These are phyloP conservation scores for Caenorhabditis zanzibari DNA, from an alignment of 2,888 invertebrate genomes.

Conservation along the genomic window DNA sequence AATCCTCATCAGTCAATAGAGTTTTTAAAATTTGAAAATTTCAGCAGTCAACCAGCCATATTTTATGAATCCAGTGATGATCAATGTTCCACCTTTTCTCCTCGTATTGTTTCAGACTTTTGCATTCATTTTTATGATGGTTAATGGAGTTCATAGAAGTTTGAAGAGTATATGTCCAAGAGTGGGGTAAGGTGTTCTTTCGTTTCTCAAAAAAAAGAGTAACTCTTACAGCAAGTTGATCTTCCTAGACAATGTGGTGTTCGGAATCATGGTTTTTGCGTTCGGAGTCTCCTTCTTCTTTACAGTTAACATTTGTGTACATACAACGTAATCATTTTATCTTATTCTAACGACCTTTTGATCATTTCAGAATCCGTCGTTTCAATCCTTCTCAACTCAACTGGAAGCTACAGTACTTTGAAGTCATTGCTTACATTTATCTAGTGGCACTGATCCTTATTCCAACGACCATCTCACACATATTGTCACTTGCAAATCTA, in stretches of 20 bases:
- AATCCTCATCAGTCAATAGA: neutral
- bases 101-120: conserved; percentile 26
- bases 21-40: neutral
- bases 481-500: conserved; percentile 14
- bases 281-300: conserved; percentile 40
- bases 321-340: conserved; percentile 37
- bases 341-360: neutral
- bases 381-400: conserved; percentile 30
- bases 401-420: conserved; percentile 39
- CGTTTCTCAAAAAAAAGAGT: too few species aligned
- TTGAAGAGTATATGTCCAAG: conserved; percentile 22
- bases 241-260: conserved; percentile 38
- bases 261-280: neutral
- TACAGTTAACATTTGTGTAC: conserved; percentile 45
- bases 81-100: conserved; percentile 45
- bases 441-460: conserved; percentile 12
- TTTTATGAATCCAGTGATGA: conserved; percentile 47
- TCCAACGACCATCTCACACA: neutral
- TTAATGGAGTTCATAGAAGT: conserved; percentile 15
- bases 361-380: conserved; percentile 42
- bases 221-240: conserved; percentile 33
- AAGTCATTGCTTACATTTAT: conserved; percentile 21
- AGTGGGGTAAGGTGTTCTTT: conserved; percentile 21
- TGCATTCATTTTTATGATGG: conserved; percentile 29
- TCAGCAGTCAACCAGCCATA: conserved; percentile 51